A percentile compares a stretch with the other conserved stretches of the same genome.
Conservation (phyloP, 1,140 invertebrate species). For the Oedothorax gibbosus region DNA sequence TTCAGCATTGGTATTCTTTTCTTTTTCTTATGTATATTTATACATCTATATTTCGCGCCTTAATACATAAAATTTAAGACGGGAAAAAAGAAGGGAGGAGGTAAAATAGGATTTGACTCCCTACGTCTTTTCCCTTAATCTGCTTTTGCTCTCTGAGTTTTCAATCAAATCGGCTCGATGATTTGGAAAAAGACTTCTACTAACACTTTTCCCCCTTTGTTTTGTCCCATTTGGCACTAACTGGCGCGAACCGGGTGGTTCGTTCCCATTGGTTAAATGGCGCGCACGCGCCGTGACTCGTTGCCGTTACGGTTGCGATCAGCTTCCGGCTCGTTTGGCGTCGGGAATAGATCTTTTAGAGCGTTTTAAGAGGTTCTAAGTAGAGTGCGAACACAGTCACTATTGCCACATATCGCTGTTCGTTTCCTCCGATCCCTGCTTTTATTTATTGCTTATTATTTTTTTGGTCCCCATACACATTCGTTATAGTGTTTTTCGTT, state of each 20-base stretch:
- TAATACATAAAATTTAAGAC: conserved; percentile 4
- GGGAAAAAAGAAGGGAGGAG: neutral
- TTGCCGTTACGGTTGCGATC: conserved; percentile 59
- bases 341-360: conserved; percentile 58
- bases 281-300: conserved; percentile 57
- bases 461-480: conserved; percentile 1
- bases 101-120: conserved; percentile 57
- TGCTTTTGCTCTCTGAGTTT: conserved; percentile 48
- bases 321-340: conserved; percentile 56
- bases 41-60: conserved; percentile 1
- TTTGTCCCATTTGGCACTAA: conserved; percentile 60
- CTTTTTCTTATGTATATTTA: conserved; percentile 10
- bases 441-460: conserved; percentile 51
- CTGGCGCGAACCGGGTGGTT: conserved; percentile 54
- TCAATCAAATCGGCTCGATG: conserved; percentile 59
- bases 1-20: conserved; percentile 40
- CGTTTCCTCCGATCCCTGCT: conserved; percentile 18
- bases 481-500: conserved; percentile 42
- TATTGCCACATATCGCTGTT: conserved; percentile 57
- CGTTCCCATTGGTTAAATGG: conserved; percentile 59
- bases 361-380: conserved; percentile 59
- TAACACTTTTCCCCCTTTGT: conserved; percentile 40
- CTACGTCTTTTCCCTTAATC: conserved; percentile 40
- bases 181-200: conserved; percentile 60
- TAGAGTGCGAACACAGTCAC: conserved; percentile 53